These are phyloP conservation scores for Hypena proboscidalis DNA, from an alignment of 2,888 invertebrate species.

Conservation along the genomic window DNA sequence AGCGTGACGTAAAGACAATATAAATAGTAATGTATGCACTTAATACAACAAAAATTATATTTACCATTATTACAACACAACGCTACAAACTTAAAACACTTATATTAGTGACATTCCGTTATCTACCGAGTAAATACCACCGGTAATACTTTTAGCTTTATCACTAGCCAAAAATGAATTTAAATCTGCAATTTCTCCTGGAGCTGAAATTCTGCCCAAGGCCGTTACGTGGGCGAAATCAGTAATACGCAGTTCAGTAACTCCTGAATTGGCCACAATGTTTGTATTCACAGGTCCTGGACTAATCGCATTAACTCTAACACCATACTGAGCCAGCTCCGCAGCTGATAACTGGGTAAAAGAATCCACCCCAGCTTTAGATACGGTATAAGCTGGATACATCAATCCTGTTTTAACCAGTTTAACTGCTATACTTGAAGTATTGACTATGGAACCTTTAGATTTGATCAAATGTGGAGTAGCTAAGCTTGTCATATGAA, in stretches of 20 bases:
- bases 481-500: constrained; percentile 8
- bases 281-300: constrained; percentile 87
- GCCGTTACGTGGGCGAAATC: too few species aligned
- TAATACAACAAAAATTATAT: too few species aligned
- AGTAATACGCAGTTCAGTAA: background rate
- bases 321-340: constrained; percentile 83
- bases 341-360: constrained; percentile 89
- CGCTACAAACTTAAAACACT: too few species aligned
- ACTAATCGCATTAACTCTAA: constrained; percentile 89
- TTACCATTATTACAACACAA: too few species aligned
- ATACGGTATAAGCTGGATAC: constrained; percentile 25
- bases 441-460: constrained; percentile 18
- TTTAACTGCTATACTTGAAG: constrained; percentile 4
- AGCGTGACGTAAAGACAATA: too few species aligned
- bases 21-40: too few species aligned
- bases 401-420: background rate
- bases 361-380: constrained; percentile 85
- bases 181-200: too few species aligned
- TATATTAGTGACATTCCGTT: too few species aligned
- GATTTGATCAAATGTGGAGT: constrained; percentile 7
- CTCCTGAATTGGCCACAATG: constrained; percentile 63
- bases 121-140: too few species aligned
- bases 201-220: too few species aligned
- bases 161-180: too few species aligned
- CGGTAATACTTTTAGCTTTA: too few species aligned